A percentile compares a stretch with the other conserved stretches of the same genome.
phyloP scores from a whole-genome alignment of 2,888 invertebrate species.

The Hirtodrosophila histrioides region DNA sequence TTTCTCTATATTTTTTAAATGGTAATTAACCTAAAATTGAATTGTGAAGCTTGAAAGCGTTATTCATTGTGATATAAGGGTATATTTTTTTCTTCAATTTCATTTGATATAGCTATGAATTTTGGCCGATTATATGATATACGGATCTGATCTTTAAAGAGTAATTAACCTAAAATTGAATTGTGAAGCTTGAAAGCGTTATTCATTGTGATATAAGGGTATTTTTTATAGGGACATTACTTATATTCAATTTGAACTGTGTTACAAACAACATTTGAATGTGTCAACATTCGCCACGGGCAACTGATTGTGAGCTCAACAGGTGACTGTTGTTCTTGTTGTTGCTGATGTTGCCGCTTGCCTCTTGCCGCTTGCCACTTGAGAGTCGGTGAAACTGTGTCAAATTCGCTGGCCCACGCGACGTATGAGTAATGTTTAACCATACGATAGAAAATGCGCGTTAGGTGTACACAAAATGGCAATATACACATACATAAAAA shows the following conservation, averaged over 20 bases:
- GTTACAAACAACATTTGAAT: neutral
- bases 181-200: too few species aligned
- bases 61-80: too few species aligned
- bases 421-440: conserved; percentile 59
- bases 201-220: too few species aligned
- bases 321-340: conserved; percentile 18
- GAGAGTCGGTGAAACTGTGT: conserved; percentile 49
- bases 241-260: neutral
- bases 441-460: conserved; percentile 50
- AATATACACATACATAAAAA: conserved; percentile 14
- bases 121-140: too few species aligned
- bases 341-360: neutral
- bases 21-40: too few species aligned
- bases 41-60: too few species aligned
- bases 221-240: too few species aligned
- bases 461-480: conserved; percentile 39
- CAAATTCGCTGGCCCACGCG: conserved; percentile 57
- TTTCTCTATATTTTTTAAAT: too few species aligned
- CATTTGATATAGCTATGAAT: too few species aligned
- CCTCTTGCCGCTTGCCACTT: conserved; percentile 19
- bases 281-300: neutral
- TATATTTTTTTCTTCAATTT: neutral
- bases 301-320: conserved; percentile 19
- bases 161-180: too few species aligned
- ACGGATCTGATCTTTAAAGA: too few species aligned